Conservation (phyloP, 2,113 vertebrate species). For the Megaceryle torquata region DNA sequence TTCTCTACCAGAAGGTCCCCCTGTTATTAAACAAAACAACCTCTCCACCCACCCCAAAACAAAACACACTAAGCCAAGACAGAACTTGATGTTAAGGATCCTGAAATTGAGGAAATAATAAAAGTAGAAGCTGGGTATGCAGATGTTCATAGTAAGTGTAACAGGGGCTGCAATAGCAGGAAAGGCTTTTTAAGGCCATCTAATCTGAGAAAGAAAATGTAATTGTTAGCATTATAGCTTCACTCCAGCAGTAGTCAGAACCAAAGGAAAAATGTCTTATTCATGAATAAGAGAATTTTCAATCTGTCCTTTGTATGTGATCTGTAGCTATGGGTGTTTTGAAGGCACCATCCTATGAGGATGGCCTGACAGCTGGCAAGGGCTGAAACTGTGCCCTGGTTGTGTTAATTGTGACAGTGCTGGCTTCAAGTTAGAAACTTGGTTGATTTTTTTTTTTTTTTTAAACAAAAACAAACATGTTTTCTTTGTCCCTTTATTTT, state of each 20-base stretch:
- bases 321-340: not conserved
- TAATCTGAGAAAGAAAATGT: not conserved
- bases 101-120: not conserved
- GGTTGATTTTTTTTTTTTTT: not conserved
- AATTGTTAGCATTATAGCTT: not conserved
- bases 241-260: not conserved
- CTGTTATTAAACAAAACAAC: no score
- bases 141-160: not conserved
- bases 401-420: not conserved
- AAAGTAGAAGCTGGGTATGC: not conserved
- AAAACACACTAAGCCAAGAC: no score
- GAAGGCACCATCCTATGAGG: rapidly evolving
- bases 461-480: not conserved
- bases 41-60: no score
- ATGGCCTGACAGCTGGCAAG: not conserved
- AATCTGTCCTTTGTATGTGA: not conserved
- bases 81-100: not conserved
- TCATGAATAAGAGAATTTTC: not conserved
- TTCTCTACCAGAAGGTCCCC: no score
- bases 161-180: not conserved
- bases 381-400: not conserved
- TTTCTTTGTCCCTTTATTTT: not conserved
- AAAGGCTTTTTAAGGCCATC: not conserved
- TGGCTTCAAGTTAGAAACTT: not conserved
- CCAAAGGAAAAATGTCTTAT: not conserved